phyloP scores from a whole-genome alignment of 2,797 vertebrate species.

The Cryptoprocta ferox region DNA sequence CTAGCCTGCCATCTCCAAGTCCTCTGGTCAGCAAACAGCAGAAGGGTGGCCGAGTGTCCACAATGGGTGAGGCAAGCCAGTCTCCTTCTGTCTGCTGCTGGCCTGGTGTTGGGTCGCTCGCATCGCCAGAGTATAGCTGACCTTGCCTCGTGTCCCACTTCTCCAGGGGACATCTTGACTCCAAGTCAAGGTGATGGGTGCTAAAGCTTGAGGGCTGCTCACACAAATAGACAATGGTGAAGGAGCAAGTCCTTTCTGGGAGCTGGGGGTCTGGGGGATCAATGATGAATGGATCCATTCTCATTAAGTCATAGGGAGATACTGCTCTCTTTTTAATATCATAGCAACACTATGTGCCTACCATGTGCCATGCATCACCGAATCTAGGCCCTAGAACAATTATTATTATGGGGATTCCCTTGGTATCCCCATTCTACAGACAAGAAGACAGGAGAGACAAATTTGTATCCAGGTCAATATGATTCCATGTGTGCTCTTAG shows the following conservation, averaged over 20 bases:
- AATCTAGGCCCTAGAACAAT: not conserved
- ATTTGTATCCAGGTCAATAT: not conserved
- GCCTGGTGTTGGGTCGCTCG: not conserved
- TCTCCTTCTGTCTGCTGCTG: not conserved
- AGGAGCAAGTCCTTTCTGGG: not conserved
- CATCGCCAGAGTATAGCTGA: too few species aligned
- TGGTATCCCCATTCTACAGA: not conserved
- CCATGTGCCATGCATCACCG: not conserved
- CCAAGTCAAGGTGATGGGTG: not conserved
- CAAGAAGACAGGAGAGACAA: not conserved
- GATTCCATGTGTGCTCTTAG: not conserved
- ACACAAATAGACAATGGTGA: not conserved
- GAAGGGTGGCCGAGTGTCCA: not conserved
- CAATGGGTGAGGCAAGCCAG: not conserved
- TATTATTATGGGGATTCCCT: not conserved
- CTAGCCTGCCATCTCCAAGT: not conserved
- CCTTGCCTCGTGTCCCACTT: not conserved
- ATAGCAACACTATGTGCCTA: not conserved
- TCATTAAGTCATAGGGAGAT: not conserved
- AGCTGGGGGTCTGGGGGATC: not conserved
- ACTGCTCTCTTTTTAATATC: not conserved
- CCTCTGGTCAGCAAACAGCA: not conserved
- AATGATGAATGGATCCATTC: not conserved
- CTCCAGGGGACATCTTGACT: not conserved
- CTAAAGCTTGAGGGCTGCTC: not conserved